Conservation (phyloP, 2,113 vertebrate species). For the Morone saxatilis region DNA sequence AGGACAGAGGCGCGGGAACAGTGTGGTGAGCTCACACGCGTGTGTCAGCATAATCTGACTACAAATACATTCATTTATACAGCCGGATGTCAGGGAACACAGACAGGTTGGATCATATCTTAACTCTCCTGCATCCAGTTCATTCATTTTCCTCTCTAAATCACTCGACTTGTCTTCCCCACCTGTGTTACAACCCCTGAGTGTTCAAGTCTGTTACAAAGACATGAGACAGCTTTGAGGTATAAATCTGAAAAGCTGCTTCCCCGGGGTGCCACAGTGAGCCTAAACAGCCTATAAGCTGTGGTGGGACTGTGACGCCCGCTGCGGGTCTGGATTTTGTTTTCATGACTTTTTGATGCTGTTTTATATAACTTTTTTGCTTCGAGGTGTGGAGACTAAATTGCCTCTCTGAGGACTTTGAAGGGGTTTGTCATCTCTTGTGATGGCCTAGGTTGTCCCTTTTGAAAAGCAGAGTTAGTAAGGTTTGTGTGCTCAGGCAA, state of each 20-base stretch:
- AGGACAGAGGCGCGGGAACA: slow-evolving; percentile 33
- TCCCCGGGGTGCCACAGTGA: background rate
- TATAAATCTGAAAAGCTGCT: background rate
- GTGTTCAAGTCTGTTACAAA: slow-evolving; percentile 46
- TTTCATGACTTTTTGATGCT: slow-evolving; percentile 28
- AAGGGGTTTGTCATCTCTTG: background rate
- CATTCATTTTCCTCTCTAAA: slow-evolving; percentile 14
- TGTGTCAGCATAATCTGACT: slow-evolving; percentile 7
- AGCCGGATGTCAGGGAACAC: background rate
- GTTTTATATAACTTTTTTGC: slow-evolving; percentile 17
- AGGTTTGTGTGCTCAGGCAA: background rate
- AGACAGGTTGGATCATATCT: background rate
- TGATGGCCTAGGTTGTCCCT: background rate
- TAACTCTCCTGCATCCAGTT: background rate
- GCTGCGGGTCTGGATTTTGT: slow-evolving; percentile 3
- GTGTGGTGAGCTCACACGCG: background rate
- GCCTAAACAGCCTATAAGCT: background rate
- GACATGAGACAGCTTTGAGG: slow-evolving; percentile 35
- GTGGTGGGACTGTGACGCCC: background rate
- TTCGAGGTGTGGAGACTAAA: slow-evolving; percentile 21
- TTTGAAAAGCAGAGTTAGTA: background rate
- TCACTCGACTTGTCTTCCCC: background rate
- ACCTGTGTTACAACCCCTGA: slow-evolving; percentile 10
- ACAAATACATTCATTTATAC: slow-evolving; percentile 24
- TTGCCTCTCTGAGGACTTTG: slow-evolving; percentile 8